Base-by-base conservation (phyloP, 2,888 invertebrate species). In the Ophion costatus region DNA sequence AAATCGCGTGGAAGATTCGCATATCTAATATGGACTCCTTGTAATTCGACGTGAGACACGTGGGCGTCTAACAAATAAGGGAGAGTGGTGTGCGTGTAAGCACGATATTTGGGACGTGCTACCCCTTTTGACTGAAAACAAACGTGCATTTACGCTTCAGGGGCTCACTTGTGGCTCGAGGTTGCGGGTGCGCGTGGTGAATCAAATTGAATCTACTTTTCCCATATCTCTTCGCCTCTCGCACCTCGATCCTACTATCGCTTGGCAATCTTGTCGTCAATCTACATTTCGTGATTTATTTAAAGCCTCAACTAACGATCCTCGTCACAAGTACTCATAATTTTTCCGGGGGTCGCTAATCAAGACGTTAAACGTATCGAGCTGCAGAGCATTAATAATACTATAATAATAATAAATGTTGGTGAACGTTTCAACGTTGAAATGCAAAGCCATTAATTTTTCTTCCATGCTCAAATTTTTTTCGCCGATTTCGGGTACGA, bases 91-190 rank as follows among this genome's bases (percentile, higher is more conserved):
- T 77, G 82, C 80, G 78, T 75, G 82, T 71, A 80, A 63, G 24
- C 61, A 29, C 63, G 82, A 59, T 84, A 75, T 82, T 75, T 63
- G 38, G 38, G 45, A 63, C 20, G 3, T 22, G 29, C 78, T 69
- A 69, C 70, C 59, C 56, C 7, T 66, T 56, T 70, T 42, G 64
- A n/a, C 42, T 14, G 74, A 79, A 75, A 75, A 78, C 78, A 38
- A 84, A 75, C 70, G 78, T 74, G 78, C 78, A 84, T 82, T 75
- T 82, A 84, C 84, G 82, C 74, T 84, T 84, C 64, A 79, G 59
- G 74, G 17, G n/a, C 33, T 82, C 84, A 84, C 84, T 84, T 84
- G 84, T 84, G 74, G 84, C 84, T 84, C 82, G 84, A 82, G 84
- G 81, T 82, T 82, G 84, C 74, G 77, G 77, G 64, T 67, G 45